Evolutionary conservation across 2,888 invertebrate genomes (phyloP).

Genomic region (Myopa tessellatipennis): DNA sequence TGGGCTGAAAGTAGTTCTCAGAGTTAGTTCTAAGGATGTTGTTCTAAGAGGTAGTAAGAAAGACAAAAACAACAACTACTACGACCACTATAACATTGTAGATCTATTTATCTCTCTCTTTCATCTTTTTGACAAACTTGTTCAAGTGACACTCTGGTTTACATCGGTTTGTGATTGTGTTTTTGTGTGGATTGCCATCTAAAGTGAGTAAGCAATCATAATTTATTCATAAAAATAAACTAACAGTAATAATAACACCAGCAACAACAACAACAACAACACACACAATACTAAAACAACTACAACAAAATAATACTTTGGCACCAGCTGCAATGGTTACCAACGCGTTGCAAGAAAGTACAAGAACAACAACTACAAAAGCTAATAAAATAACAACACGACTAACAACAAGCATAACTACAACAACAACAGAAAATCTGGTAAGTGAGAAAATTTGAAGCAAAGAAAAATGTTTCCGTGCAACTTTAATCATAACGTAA

Average conservation of each 20-base stretch:
- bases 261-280: not conserved
- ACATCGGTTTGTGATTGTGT: not conserved
- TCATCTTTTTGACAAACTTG: too few relatives aligned
- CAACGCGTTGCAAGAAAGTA: slow-evolving; percentile 26
- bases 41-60: too few relatives aligned
- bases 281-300: not conserved
- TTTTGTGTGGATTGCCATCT: not conserved
- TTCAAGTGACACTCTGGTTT: too few relatives aligned
- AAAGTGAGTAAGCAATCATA: not conserved
- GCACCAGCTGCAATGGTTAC: slow-evolving; percentile 22
- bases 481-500: slow-evolving; percentile 33
- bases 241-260: not conserved
- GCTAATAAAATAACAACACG: not conserved
- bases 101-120: too few relatives aligned
- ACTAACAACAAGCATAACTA: not conserved
- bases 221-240: slow-evolving; percentile 5
- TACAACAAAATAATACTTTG: slow-evolving; percentile 5
- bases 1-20: too few relatives aligned
- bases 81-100: too few relatives aligned
- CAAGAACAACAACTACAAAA: slow-evolving; percentile 20
- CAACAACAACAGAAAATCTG: not conserved
- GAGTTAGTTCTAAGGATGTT: too few relatives aligned
- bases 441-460: slow-evolving; percentile 17
- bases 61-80: too few relatives aligned
- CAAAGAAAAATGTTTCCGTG: not conserved